Conservation (phyloP, 2,113 vertebrate species). For the Edolisoma coerulescens region DNA sequence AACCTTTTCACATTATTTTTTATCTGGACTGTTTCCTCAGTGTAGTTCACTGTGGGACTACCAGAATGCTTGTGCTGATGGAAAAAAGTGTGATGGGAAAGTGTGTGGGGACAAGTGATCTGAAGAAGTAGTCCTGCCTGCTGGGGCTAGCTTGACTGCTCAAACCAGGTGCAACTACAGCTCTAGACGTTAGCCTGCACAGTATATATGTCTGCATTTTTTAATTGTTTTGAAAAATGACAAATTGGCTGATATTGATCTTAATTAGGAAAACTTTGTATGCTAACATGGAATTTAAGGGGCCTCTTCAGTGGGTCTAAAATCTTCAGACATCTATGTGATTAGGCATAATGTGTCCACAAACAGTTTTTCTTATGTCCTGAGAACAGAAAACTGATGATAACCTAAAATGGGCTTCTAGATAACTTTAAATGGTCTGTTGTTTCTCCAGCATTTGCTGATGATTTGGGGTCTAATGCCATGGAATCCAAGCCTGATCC, state of each 20-base stretch:
- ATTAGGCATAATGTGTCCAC: neutral
- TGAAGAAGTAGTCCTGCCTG: neutral
- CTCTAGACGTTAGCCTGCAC: neutral
- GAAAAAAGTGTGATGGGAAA: neutral
- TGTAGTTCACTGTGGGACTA: neutral
- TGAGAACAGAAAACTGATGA: neutral
- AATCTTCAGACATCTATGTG: neutral
- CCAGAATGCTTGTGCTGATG: neutral
- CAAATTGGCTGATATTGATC: neutral
- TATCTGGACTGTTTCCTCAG: neutral
- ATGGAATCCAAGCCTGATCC: conserved; percentile 83
- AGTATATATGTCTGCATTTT: neutral
- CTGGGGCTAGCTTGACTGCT: neutral
- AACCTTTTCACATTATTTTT: neutral
- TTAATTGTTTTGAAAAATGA: neutral
- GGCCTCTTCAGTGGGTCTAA: neutral
- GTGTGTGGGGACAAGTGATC: neutral
- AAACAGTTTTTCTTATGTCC: neutral
- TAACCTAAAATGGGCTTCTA: neutral
- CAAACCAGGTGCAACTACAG: neutral
- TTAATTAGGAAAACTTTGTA: neutral
- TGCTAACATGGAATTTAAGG: neutral
- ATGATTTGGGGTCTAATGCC: conserved; percentile 73
- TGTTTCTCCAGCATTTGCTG: conserved; percentile 67
- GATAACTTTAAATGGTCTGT: neutral